Base-by-base conservation (phyloP, 1,140 invertebrate species). In the Drosophila kurseongensis region DNA sequence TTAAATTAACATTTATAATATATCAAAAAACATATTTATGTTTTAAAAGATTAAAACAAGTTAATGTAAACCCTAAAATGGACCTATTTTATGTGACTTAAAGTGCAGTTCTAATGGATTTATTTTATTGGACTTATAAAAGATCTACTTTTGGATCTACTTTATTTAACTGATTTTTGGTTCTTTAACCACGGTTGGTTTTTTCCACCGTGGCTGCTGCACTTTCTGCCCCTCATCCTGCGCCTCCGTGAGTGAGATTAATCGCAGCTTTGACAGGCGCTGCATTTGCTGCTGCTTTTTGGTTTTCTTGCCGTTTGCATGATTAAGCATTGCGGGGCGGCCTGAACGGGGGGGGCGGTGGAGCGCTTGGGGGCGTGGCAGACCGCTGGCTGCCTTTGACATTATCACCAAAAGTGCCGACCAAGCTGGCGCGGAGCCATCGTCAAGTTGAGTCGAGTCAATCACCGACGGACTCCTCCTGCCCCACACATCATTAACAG, bases 251-350 rank as follows among this genome's bases (percentile, higher is more conserved):
- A 89, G 80, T 89, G 84, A 89, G 84, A 89, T 89, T 89, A 89
- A 89, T 89, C 84, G 84, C 84, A 69, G 80, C 77, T 89, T 89
- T 89, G 84, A 89, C 84, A 89, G 84, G 76, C 68, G 61, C 63
- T 85, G 82, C 81, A 75, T 86, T 84, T 78, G 82, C 59, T 72
- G 83, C 83, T 79, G 79, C 82, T 63, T 63, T 82, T 86, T 23
- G 40, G 36, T 79, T 77, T 63, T 55, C 44, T 45, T 47, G 47
- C 48, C 56, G 23, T 18, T 74, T 51, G 41, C 68, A 74, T 72
- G 66, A 58, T 71, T 72, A 58, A 71, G 56, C 40, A 52, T 44
- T 40, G 48, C 9, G 42, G 44, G n/a, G 35, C 35, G 12, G 29
- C 50, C 63, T 72, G 50, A 29, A 35, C 48, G 50, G 63, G 66